Evolutionary conservation across 2,113 vertebrate species (phyloP), one percentile per base, ranked within the genome.

Genomic region (Origma solitaria): DNA sequence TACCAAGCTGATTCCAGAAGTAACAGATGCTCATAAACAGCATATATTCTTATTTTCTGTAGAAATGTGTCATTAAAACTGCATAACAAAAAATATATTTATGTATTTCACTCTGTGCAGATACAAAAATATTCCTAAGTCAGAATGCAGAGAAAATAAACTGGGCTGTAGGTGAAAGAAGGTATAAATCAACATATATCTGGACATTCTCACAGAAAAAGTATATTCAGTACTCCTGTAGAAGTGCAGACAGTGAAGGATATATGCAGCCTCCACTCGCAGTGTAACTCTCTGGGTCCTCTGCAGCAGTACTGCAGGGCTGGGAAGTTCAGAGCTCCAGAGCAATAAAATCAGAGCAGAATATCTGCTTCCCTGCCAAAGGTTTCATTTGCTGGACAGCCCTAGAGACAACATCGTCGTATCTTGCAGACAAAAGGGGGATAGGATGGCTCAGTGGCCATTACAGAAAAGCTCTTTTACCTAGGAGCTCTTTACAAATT

Each of bases 11-110:
- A 78, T 83, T 93, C 82, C 90, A 90, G 85, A 81, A 88, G 77
- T 79, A 86, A 65, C 66, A 95, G 91, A 87, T 91, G 83, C 91
- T 86, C 51, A 72, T 50, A 78, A 91, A 88, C 35, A 93, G n/a
- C 38, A 88, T 53, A 82, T 30, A 84, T 56, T 79, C 56, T 78
- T 91, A 45, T 65, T 70, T 91, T 80, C 71, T 68, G 22, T 22
- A 49, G 42, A 85, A 91, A 93, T 70, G 7, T 37, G n/a, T 49
- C 40, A 87, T 92, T 83, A 83, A 80, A 85, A 85, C 45, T 27
- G 31, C 44, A 8, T 72, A 79, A 45, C 28, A 45, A 30, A 88
- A 89, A 45, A 71, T 15, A 23, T 15, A 58, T 85, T 70, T 62
- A 18, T 64, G 23, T 53, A 40, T 82, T 85, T 77, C 56, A 58